Conservation (phyloP, 2,888 invertebrate genomes). For the Athalia cordata region DNA sequence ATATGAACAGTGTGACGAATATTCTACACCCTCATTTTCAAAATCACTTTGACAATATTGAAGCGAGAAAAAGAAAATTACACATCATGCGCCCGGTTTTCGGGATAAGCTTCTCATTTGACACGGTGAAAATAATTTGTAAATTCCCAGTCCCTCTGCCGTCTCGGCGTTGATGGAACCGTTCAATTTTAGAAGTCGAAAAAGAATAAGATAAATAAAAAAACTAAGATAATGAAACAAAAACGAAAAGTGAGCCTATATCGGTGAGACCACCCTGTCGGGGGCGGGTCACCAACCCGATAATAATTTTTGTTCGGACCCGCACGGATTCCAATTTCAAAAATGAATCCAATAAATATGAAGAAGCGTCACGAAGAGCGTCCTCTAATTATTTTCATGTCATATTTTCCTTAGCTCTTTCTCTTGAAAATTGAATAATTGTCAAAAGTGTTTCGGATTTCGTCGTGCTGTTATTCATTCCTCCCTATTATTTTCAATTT, state of each 20-base stretch:
- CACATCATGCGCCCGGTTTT: neutral
- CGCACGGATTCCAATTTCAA: constrained; percentile 17
- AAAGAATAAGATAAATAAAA: no score
- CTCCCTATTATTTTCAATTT: neutral
- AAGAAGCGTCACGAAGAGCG: no score
- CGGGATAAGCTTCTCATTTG: constrained; percentile 7
- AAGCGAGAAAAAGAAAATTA: no score
- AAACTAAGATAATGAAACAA: neutral
- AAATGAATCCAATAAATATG: no score
- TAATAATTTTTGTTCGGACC: constrained; percentile 35
- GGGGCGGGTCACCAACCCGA: constrained; percentile 36
- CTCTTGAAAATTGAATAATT: no score
- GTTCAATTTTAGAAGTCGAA: constrained; percentile 11
- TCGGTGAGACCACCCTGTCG: constrained; percentile 30
- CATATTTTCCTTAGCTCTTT: no score
- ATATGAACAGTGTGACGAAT: no score
- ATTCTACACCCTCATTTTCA: no score
- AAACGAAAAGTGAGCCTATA: neutral
- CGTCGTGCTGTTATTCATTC: no score
- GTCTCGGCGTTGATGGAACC: constrained; percentile 18
- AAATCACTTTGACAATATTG: no score
- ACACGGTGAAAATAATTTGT: constrained; percentile 37
- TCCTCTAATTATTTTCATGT: no score
- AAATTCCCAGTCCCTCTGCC: neutral
- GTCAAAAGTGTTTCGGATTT: no score